Evolutionary conservation across 2,113 vertebrate genomes (phyloP), one percentile per base, ranked within the genome.

Genomic region (Erythrolamprus reginae): DNA sequence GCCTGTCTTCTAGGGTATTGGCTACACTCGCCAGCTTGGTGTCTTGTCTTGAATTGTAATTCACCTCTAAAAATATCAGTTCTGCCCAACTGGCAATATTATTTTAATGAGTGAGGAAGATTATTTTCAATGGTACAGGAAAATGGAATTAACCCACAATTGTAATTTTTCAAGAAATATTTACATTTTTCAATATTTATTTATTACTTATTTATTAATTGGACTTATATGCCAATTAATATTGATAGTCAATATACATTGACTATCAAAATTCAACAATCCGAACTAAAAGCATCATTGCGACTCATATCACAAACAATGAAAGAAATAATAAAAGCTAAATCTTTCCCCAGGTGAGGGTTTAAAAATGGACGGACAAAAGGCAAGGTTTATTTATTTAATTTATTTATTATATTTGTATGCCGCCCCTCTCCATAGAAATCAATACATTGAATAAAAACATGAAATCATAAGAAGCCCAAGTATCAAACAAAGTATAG

Each of bases 391-490:
- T n/a, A n/a, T n/a, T n/a, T n/a, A n/a, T n/a, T n/a, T n/a, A n/a
- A n/a, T n/a, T n/a, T n/a, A n/a, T n/a, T n/a, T n/a, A n/a, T n/a
- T n/a, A n/a, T n/a, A n/a, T n/a, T n/a, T n/a, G n/a, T n/a, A n/a
- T n/a, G n/a, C n/a, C n/a, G n/a, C n/a, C n/a, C n/a, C n/a, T n/a
- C n/a, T n/a, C n/a, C n/a, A n/a, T n/a, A n/a, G 42, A 82, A 91
- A 91, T 88, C 70, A 84, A 88, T 38, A 91, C 21, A 84, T 91
- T 84, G n/a, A 51, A 82, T 88, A 87, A 48, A 56, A 91, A 56
- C 82, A 56, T 50, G 51, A 56, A 91, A 88, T 33, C 23, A 56
- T 61, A 12, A 84, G 42, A 88, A 42, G 13, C 10, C 23, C 50
- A 61, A 26, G 45, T 45, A 82, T 70, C 52, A 90, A 58, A 1